phyloP scores from a whole-genome alignment of 1,140 invertebrate genomes.

The Drosophila asahinai region DNA sequence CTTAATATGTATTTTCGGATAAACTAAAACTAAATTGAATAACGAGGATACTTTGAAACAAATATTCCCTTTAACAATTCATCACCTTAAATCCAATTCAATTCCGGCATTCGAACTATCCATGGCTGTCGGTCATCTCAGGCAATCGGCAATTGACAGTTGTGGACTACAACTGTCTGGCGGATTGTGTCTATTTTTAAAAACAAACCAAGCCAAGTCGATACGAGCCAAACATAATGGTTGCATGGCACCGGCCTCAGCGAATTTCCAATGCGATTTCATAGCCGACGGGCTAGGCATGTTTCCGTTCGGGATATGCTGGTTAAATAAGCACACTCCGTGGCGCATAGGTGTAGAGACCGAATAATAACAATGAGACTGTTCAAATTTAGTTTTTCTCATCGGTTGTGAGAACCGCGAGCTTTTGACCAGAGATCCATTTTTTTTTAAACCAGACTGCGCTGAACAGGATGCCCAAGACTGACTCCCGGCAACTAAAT shows the following conservation, averaged over 20 bases:
- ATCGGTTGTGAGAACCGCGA: slow-evolving; percentile 19
- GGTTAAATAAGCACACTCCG: slow-evolving; percentile 42
- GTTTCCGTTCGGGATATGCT: slow-evolving; percentile 12
- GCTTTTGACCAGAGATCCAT: slow-evolving; percentile 21
- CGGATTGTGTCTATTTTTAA: slow-evolving; percentile 66
- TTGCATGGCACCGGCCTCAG: slow-evolving; percentile 52
- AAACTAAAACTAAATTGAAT: not conserved
- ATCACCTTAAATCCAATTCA: slow-evolving; percentile 8
- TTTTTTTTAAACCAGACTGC: slow-evolving; percentile 41
- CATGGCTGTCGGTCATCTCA: slow-evolving; percentile 17
- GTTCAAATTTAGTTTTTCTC: slow-evolving; percentile 54
- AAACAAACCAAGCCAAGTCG: slow-evolving; percentile 30
- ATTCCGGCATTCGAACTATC: slow-evolving; percentile 51
- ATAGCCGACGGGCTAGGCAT: not conserved
- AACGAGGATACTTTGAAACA: not conserved
- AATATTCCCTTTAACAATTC: not conserved
- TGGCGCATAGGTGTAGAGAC: slow-evolving; percentile 19
- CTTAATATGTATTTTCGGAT: not conserved
- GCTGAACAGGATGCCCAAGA: slow-evolving; percentile 54
- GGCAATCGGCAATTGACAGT: slow-evolving; percentile 59
- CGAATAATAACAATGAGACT: slow-evolving; percentile 60
- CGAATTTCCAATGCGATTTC: slow-evolving; percentile 33
- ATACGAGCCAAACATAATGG: slow-evolving; percentile 54
- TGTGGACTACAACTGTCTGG: slow-evolving; percentile 55
- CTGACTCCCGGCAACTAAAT: slow-evolving; percentile 8